Evolutionary conservation across 2,113 vertebrate species (phyloP).

Genomic region (Zosterops lateralis): DNA sequence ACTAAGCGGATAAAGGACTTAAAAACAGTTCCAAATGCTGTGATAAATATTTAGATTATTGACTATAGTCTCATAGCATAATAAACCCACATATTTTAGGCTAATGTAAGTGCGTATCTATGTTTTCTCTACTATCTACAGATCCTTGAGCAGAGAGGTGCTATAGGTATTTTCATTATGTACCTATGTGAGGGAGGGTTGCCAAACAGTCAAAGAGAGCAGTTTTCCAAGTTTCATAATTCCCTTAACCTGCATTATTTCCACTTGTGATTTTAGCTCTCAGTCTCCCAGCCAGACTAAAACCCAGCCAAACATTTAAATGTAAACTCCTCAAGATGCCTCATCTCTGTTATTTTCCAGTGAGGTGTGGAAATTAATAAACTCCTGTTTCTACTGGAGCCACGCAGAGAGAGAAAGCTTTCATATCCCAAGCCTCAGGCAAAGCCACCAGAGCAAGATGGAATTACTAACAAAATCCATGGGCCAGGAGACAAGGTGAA

Average conservation of each 20-base stretch:
- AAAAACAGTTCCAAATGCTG: background rate
- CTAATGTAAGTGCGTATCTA: background rate
- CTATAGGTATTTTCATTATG: background rate
- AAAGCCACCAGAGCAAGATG: conserved; percentile 38
- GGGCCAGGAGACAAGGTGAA: background rate
- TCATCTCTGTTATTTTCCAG: conserved; percentile 56
- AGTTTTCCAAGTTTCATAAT: background rate
- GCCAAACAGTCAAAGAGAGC: background rate
- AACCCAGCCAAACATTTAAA: conserved; percentile 1
- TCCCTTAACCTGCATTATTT: conserved; percentile 31
- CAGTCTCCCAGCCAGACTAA: conserved; percentile 1
- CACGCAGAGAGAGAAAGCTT: background rate
- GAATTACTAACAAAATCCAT: conserved; percentile 23
- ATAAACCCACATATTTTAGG: background rate
- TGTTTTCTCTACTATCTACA: background rate
- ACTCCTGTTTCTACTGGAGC: conserved; percentile 46
- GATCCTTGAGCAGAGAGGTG: background rate
- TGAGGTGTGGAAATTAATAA: conserved; percentile 61
- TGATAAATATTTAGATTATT: conserved; percentile 2
- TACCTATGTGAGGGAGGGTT: background rate
- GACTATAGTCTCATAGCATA: background rate
- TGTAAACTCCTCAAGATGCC: conserved; percentile 26
- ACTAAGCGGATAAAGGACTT: background rate
- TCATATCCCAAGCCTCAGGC: conserved; percentile 15
- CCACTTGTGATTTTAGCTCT: conserved; percentile 14